Base-by-base conservation (phyloP, 2,113 vertebrate genomes). In the Barnardius zonarius region DNA sequence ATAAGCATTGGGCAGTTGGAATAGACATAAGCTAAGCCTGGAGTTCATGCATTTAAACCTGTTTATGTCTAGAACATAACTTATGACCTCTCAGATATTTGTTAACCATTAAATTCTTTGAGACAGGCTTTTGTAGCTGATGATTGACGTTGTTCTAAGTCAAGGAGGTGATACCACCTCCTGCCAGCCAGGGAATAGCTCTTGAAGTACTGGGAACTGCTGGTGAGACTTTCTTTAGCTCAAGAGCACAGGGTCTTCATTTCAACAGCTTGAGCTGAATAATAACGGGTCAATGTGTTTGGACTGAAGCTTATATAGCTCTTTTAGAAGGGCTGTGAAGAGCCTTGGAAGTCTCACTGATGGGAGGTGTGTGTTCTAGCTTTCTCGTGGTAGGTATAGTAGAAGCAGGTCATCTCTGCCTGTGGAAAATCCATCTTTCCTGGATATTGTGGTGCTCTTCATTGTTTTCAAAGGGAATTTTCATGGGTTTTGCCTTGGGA, bases 401-500 rank as follows among this genome's bases (percentile, higher is more conserved):
- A 22, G 70, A 69, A 94, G n/a, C 67, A 88, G 76, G 68, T 91
- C 68, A 33, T 28, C 70, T 62, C 85, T 85, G 62, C 92, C 79
- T 31, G 1, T 16, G 61, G 94, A 74, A 77, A 96, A 81, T 43
- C 14, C 41, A 7, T 66, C 59, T 70, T 49, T 39, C 35, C 84
- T 63, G 33, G 83, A 79, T 27, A 1, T 10, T 43, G 24, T 62
- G 66, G 1, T 46, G 59, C 66, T 92, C 63, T 57, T 80, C 51
- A 8, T 39, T 83, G 79, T 83, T 83, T 83, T 88, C 55, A 91
- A 81, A 85, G 52, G 79, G 92, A 78, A 68, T 59, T 9, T 27
- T 72, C 22, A 30, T 55, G 11, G 48, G 72, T 90, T 92, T 83
- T 97, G 92, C 92, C 91, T 80, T 48, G n/a, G 91, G 91, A 92